A percentile compares a stretch with the other conserved stretches of the same genome.
Conservation (phyloP, 2,797 vertebrate species). For the Ctenopoma kingsleyae region DNA sequence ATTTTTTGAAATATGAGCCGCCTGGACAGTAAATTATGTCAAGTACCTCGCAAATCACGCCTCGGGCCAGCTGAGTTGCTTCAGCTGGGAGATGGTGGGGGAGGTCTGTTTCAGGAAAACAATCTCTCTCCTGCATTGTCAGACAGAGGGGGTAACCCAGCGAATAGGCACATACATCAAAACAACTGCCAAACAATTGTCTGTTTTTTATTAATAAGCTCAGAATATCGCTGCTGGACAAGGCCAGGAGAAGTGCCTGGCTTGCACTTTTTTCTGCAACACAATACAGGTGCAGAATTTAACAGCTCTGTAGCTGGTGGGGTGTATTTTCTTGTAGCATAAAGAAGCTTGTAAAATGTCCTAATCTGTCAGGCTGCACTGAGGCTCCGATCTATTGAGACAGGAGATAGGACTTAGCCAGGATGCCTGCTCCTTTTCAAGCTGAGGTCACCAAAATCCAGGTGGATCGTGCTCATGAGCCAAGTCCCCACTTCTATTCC, state of each 20-base stretch:
- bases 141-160: constrained; percentile 51
- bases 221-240: constrained; percentile 81
- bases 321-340: constrained; percentile 56
- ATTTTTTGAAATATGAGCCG: constrained; percentile 73
- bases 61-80: constrained; percentile 54
- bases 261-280: constrained; percentile 78
- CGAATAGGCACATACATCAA: constrained; percentile 83
- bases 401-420: constrained; percentile 34
- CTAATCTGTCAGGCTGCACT: constrained; percentile 64
- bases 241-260: constrained; percentile 76
- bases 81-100: constrained; percentile 60
- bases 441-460: constrained; percentile 61
- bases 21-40: constrained; percentile 71
- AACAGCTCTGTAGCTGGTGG: constrained; percentile 49
- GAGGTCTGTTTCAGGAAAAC: constrained; percentile 71
- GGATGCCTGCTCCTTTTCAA: constrained; percentile 52
- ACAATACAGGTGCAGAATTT: constrained; percentile 81
- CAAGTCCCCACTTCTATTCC: constrained; percentile 51
- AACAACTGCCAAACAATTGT: constrained; percentile 83
- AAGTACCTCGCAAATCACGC: constrained; percentile 78
- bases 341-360: constrained; percentile 68
- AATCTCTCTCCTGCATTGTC: constrained; percentile 71
- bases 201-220: constrained; percentile 84
- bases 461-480: constrained; percentile 62
- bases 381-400: constrained; percentile 49